phyloP scores from a whole-genome alignment of 1,140 invertebrate species.

The Atta colombica region DNA sequence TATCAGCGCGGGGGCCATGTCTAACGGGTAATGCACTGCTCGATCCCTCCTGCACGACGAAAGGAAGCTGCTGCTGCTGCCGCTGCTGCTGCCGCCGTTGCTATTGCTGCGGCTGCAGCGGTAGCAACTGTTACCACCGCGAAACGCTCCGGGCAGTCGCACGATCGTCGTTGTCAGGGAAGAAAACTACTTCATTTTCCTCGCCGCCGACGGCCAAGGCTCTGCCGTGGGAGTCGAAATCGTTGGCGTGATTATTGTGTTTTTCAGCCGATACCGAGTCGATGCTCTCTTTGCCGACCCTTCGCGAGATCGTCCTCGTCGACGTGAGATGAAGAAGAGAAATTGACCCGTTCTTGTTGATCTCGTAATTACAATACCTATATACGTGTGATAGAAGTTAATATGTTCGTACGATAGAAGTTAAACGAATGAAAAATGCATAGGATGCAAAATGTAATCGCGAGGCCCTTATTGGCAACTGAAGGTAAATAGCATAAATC shows the following conservation, averaged over 20 bases:
- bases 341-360: conserved; percentile 21
- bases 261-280: conserved; percentile 57
- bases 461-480: conserved; percentile 15
- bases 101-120: conserved; percentile 9
- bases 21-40: conserved; percentile 84
- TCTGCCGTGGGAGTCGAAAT: conserved; percentile 44
- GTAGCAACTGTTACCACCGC: conserved; percentile 36
- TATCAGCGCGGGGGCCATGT: conserved; percentile 85
- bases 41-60: conserved; percentile 75
- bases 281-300: conserved; percentile 17
- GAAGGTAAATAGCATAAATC: conserved; percentile 54
- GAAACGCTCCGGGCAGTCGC: conserved; percentile 70
- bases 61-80: conserved; percentile 68
- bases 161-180: conserved; percentile 74
- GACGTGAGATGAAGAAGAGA: background rate
- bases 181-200: conserved; percentile 79
- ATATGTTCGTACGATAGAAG: background rate
- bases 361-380: conserved; percentile 1
- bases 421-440: background rate
- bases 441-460: conserved; percentile 22
- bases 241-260: conserved; percentile 37
- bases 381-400: background rate
- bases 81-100: conserved; percentile 35
- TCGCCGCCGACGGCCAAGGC: conserved; percentile 38
- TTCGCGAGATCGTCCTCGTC: background rate